Evolutionary conservation across 2,113 vertebrate species (phyloP).

Genomic region (Nannospalax galili): DNA sequence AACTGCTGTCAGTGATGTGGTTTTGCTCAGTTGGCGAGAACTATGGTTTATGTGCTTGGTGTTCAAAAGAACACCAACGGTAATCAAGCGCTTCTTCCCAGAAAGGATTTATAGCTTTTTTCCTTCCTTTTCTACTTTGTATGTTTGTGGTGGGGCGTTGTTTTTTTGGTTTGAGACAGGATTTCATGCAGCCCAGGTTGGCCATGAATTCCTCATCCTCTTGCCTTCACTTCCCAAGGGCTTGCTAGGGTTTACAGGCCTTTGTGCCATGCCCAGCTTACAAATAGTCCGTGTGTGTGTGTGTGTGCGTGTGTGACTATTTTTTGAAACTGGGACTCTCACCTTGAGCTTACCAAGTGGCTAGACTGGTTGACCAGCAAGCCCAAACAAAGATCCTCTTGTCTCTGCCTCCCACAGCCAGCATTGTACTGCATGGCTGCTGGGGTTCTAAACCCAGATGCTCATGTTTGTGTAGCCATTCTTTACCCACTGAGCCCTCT

Average conservation of each 20-base stretch:
- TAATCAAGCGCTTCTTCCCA: constrained; percentile 12
- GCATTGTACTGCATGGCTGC: no score
- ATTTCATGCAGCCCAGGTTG: not conserved
- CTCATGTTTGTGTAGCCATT: not conserved
- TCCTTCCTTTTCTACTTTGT: no score
- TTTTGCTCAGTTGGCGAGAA: not conserved
- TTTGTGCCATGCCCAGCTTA: not conserved
- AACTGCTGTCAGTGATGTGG: not conserved
- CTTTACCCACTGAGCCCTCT: not conserved
- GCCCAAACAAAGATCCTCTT: not conserved
- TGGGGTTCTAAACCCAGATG: not conserved
- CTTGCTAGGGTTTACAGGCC: not conserved
- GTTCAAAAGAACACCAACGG: constrained; percentile 44
- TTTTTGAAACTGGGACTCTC: not conserved
- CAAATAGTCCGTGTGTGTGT: not conserved
- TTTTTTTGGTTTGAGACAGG: not conserved
- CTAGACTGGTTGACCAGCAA: not conserved
- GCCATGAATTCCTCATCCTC: not conserved
- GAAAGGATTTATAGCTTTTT: not conserved
- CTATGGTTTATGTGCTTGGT: constrained; percentile 23
- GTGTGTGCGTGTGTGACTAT: not conserved
- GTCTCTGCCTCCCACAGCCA: not conserved
- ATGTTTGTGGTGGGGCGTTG: no score
- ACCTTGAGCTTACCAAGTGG: not conserved
- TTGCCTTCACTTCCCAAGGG: not conserved